Evolutionary conservation across 2,113 vertebrate genomes (phyloP).

Genomic region (Mus spicilegus): DNA sequence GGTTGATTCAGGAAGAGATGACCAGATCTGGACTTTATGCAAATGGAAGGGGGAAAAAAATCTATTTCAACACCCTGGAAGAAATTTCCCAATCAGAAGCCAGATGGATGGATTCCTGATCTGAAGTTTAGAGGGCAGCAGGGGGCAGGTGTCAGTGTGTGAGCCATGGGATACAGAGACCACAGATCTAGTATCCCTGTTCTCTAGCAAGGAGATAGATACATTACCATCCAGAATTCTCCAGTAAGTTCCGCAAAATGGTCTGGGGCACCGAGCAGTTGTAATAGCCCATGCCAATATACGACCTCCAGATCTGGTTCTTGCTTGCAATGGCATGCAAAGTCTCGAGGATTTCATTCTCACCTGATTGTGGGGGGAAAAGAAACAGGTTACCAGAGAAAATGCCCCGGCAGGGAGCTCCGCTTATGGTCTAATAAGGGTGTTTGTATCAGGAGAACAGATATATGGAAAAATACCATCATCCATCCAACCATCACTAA

Average conservation of each 20-base stretch:
- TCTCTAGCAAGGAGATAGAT: constrained; percentile 13
- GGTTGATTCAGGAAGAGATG: neutral
- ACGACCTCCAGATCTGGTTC: constrained; percentile 97
- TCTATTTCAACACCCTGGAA: neutral
- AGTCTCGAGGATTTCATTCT: constrained; percentile 95
- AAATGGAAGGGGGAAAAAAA: neutral
- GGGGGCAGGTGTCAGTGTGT: neutral
- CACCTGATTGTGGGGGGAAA: constrained; percentile 89
- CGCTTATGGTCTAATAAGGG: constrained; percentile 16
- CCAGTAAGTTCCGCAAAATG: constrained; percentile 95
- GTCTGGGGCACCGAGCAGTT: constrained; percentile 95
- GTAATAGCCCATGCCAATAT: constrained; percentile 99
- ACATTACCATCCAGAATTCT: constrained; percentile 98
- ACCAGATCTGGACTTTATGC: neutral
- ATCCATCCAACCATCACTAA: neutral
- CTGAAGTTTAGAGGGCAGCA: neutral
- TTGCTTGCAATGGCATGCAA: constrained; percentile 93
- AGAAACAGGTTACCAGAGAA: constrained; percentile 66
- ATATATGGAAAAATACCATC: constrained; percentile 41
- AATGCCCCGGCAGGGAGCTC: neutral
- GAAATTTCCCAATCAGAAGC: neutral
- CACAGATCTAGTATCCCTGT: neutral
- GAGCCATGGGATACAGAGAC: neutral
- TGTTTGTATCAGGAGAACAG: constrained; percentile 19
- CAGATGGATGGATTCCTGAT: neutral